Evolutionary conservation across 2,797 vertebrate genomes (phyloP), one percentile per base, ranked within the genome.

Genomic region (Pseudochromis fuscus): DNA sequence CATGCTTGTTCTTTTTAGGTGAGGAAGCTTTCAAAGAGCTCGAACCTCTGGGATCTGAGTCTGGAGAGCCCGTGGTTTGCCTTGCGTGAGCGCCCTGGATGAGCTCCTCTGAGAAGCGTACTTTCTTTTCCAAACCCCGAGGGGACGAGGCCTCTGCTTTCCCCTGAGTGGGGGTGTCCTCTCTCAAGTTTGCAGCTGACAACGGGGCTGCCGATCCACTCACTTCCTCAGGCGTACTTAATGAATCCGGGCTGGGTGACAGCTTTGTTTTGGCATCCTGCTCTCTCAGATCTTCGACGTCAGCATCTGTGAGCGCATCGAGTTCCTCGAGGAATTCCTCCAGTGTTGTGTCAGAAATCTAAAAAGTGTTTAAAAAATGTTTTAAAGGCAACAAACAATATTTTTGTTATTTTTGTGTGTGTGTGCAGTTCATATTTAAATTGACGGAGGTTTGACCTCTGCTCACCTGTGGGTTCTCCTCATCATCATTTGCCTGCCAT

Each of bases 401-500:
- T n/a, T 27, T 18, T 13, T 4, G 13, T 7, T 15, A 3, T 25
- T 52, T 50, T 56, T 21, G 35, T 35, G 6, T 16, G 15, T 7
- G 2, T 18, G 5, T 35, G 15, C 23, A 16, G 9, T 45, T 35
- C 35, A 38, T 4, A 45, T 45, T 61, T 0, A 57, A 1, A 33
- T 15, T 16, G 8, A 21, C n/a, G 35, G 15, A 61, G 11, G 35
- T 37, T 56, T n/a, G 2, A 60, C 46, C 35, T 72, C 88, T n/a
- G n/a, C n/a, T 89, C 45, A 94, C 94, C 93, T 93, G 85, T 42
- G 69, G 59, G 37, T 81, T 81, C 13, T 94, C 95, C 57, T 87
- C 94, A 5, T 92, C 94, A 73, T 96, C 95, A 87, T 94, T 94
- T 42, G 69, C 52, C 61, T 96, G 95, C 96, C 96, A 98, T 82